Evolutionary conservation across 2,797 vertebrate species (phyloP), one percentile per base, ranked within the genome.

Genomic region (Spinibarbus caldwelli): DNA sequence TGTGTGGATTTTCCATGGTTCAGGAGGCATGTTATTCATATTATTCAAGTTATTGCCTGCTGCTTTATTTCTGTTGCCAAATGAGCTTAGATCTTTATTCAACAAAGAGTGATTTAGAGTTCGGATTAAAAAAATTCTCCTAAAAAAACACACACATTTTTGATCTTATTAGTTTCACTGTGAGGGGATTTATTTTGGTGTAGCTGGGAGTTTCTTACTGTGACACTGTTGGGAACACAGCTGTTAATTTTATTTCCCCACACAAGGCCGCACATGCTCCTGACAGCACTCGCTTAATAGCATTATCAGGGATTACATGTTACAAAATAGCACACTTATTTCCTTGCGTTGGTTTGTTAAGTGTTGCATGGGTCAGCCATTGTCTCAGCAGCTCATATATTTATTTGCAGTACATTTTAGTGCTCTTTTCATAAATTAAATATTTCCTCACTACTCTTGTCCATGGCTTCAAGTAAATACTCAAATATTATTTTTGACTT

Each of bases 281-380:
- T 66, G 67, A 83, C 73, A 43, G 73, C 15, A 9, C 36, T 82
- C 78, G 84, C 77, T 87, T 93, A 93, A 94, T 87, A 89, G 90
- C 88, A 92, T 94, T 94, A 93, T 87, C 73, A 89, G 88, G 89
- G 93, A 93, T 94, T 93, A 90, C 84, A 79, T 90, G 82, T 92
- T 89, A 87, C 73, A 90, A 91, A 92, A 86, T 88, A 77, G 84
- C 59, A 45, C 66, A 68, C 89, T 93, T 87, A 90, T 92, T 73
- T 89, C 87, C 89, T 82, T 86, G 91, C 91, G 82, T 82, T 88
- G 45, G 80, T 52, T 82, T 68, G 70, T 79, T 81, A 83, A 41
- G 87, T 88, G 47, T 34, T 67, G 68, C 77, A 6, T 62, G 57
- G 66, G 72, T 71, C 77, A 73, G 64, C 47, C 76, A 21, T 59